Base-by-base conservation (phyloP, 2,113 vertebrate genomes). In the Sinocyclocheilus anshuiensis region DNA sequence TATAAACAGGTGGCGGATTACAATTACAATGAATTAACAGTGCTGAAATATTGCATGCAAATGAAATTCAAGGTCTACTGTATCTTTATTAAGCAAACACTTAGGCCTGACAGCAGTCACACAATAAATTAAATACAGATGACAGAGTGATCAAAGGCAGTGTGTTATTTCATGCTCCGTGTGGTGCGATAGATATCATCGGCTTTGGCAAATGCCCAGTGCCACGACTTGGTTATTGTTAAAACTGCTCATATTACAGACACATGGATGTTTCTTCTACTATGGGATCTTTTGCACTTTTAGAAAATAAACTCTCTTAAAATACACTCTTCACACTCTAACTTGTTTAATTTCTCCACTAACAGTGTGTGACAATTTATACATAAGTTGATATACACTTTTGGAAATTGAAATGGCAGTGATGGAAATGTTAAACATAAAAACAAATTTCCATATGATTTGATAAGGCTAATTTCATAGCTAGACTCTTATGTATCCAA, bases 71-170 rank as follows among this genome's bases (percentile, higher is more conserved):
- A 89, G 83, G 83, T 81, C 63, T 80, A 71, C 20, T 75, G 86
- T 82, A 29, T 18, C 63, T 77, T 85, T 84, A 79, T 33, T 87
- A 6, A 89, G 74, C 74, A 89, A 89, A 89, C 88, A 87, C 42
- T n/a, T 77, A 48, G 15, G 29, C 48, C 36, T 78, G 24, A 78
- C 15, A 74, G 71, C 61, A 26, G 57, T 39, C 3, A 4, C 42
- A 59, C 79, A 74, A 77, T 83, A 85, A 85, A 89, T 89, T 85
- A 85, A 67, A 57, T 59, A 83, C 45, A 83, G 88, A 87, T 83
- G 88, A 89, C 88, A 89, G 84, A 87, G 3, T 20, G 65, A 61
- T 78, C 59, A 83, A 84, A 83, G 79, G 86, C 74, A 74, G 61
- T 45, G 45, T 65, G 69, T 83, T 13, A 55, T 22, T 67, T 81